A percentile compares a stretch with the other conserved stretches of the same genome.
These are phyloP conservation scores for Neodiprion fabricii DNA, from an alignment of 1,140 invertebrate species.

Conservation along the genomic window DNA sequence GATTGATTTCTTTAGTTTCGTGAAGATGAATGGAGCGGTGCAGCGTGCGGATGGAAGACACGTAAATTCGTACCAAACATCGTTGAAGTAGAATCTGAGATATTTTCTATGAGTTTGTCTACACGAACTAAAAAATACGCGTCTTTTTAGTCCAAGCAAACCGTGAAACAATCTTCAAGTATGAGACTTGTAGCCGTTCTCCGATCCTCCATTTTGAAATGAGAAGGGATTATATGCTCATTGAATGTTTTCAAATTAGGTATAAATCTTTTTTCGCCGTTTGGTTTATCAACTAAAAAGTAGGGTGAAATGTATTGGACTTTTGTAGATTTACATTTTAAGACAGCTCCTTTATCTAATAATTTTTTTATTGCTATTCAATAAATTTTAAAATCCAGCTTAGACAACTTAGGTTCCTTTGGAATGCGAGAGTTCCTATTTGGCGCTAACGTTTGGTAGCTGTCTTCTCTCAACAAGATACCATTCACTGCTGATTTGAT, in stretches of 20 bases:
- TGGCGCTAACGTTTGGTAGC: not conserved
- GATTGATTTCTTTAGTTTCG: constrained; percentile 33
- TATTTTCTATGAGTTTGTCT: constrained; percentile 25
- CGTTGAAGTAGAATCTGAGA: constrained; percentile 29
- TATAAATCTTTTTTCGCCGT: constrained; percentile 20
- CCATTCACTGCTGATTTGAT: not conserved
- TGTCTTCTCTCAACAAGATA: not conserved
- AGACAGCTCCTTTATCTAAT: constrained; percentile 15
- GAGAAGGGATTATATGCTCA: constrained; percentile 8
- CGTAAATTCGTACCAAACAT: constrained; percentile 27
- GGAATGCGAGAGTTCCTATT: not conserved
- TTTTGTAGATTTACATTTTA: not conserved
- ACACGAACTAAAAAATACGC: constrained; percentile 20
- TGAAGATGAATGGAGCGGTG: constrained; percentile 32
- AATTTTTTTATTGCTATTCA: not conserved
- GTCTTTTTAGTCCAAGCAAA: constrained; percentile 15
- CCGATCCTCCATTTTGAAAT: constrained; percentile 23
- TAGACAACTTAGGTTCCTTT: not conserved
- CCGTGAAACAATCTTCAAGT: not conserved
- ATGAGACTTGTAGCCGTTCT: constrained; percentile 16
- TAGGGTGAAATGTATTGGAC: constrained; percentile 4
- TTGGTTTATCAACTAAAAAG: constrained; percentile 19
- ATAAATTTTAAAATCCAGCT: not conserved
- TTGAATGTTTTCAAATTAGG: constrained; percentile 19
- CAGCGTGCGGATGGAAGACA: constrained; percentile 29